Evolutionary conservation across 2,888 invertebrate species (phyloP), one percentile per base, ranked within the genome.

Genomic region (Volucella inflata): DNA sequence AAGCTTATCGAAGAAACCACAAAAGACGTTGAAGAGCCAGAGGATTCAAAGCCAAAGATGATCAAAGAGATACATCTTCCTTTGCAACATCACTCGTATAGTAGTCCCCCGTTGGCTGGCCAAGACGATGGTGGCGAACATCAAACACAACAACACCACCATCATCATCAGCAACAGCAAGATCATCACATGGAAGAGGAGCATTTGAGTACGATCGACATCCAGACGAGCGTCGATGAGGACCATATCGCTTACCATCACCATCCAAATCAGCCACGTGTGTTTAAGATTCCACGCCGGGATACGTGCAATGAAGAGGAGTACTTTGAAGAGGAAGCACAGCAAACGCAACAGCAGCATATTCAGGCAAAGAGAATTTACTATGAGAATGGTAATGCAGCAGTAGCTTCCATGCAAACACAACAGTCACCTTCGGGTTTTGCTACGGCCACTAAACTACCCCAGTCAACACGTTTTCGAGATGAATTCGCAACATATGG

Each of bases 401-500:
- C 89, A 8, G 88, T 89, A 30, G 78, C 75, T 4, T 51, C 76
- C 2, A 16, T 87, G 30, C 44, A 75, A n/a, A 57, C 87, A 10
- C 72, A 87, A 3, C 30, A 30, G 30, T 80, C 87, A 53, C 78
- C 88, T n/a, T 51, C 85, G 4, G 81, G 80, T 6, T n/a, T 88
- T 4, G 17, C 30, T 4, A 30, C 87, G 8, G 55, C 46, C 12
- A 38, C 67, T 30, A 87, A 84, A 55, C 12, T 44, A 8, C 75
- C 89, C 87, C 46, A 91, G 21, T 14, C 87, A 30, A 51, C 64
- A 14, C 75, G 83, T 11, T 74, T 51, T 11, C 90, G 94, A 80
- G 94, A 94, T 88, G 94, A 94, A 81, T 94, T 93, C 88, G 90
- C 93, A 10, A 93, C 94, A 0, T 94, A 94, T 67, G 94, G 94